Base-by-base conservation (phyloP, 2,797 vertebrate species). In the Cichlasoma orientale region DNA sequence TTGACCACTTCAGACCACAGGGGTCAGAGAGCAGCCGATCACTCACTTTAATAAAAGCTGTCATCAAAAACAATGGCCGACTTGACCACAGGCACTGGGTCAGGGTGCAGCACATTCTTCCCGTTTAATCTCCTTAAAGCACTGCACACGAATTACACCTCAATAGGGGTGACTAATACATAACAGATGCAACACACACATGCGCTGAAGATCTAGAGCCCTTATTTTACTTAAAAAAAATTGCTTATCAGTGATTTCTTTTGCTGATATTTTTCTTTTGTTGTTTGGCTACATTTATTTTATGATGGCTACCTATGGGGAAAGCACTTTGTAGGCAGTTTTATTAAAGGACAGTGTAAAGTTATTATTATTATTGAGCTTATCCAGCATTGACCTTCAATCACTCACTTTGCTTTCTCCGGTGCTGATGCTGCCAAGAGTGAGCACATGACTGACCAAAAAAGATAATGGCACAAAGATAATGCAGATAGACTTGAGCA, bases 121-220 rank as follows among this genome's bases (percentile, higher is more conserved):
- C 63, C 2, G 14, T 72, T 78, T 88, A 83, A 90, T 88, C 81
- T 68, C 36, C 83, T 88, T 87, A 88, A 66, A 74, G 73, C n/a
- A 33, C 54, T 54, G 66, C 85, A 84, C 16, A 50, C 53, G 82
- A 82, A 81, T 88, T 61, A 90, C 84, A 87, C 80, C 77, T 90
- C 74, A 82, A 88, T 89, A 85, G 52, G 14, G 56, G n/a, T 10
- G 36, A 79, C 79, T 79, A 75, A 88, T 76, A 47, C 56, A 29
- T 1, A 1, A 56, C 71, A 70, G 72, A 85, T 69, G 59, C 63
- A 84, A 74, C 83, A 47, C 72, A 58, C 73, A 66, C 13, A 44
- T 47, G 61, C 0, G 47, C 23, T 47, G 44, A 66, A 29, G 41
- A 19, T 47, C 23, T 66, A 47, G 61, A 66, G 9, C 41, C 18